Evolutionary conservation across 2,888 invertebrate genomes (phyloP).

Genomic region (Proisotoma minuta): DNA sequence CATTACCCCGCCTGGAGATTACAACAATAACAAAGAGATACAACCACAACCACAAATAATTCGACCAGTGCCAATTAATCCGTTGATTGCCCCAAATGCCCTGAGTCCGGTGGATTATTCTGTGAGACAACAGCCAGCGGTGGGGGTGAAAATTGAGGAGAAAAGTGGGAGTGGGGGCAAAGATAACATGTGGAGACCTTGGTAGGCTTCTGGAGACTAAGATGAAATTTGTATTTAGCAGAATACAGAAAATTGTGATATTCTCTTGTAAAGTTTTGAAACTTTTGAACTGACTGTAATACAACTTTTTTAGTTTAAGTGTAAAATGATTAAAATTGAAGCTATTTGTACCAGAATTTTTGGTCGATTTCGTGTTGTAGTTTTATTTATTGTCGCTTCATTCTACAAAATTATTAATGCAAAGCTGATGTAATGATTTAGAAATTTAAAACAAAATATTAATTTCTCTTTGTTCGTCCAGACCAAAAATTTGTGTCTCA

Average conservation of each 20-base stretch:
- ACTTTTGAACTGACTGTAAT: too few species aligned
- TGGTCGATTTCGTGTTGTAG: too few species aligned
- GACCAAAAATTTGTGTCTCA: background rate
- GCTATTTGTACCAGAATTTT: too few species aligned
- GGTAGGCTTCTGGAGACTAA: background rate
- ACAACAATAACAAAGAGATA: constrained; percentile 21
- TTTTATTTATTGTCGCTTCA: too few species aligned
- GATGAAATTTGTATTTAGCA: too few species aligned
- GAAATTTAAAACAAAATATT: too few species aligned
- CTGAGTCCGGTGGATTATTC: constrained; percentile 4
- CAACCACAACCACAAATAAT: background rate
- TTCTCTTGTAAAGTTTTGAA: too few species aligned
- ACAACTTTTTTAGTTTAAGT: too few species aligned
- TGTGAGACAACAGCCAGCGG: constrained; percentile 9
- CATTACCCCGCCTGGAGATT: constrained; percentile 8
- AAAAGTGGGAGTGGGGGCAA: background rate
- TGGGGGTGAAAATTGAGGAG: constrained; percentile 38
- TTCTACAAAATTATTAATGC: too few species aligned
- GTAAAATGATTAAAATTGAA: too few species aligned
- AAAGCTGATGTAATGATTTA: too few species aligned
- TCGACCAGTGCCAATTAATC: constrained; percentile 11
- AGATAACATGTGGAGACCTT: background rate
- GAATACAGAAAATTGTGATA: too few species aligned
- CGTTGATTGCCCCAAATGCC: constrained; percentile 1
- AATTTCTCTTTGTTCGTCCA: background rate